phyloP scores from a whole-genome alignment of 1,140 invertebrate species.

The Augochlora pura region DNA sequence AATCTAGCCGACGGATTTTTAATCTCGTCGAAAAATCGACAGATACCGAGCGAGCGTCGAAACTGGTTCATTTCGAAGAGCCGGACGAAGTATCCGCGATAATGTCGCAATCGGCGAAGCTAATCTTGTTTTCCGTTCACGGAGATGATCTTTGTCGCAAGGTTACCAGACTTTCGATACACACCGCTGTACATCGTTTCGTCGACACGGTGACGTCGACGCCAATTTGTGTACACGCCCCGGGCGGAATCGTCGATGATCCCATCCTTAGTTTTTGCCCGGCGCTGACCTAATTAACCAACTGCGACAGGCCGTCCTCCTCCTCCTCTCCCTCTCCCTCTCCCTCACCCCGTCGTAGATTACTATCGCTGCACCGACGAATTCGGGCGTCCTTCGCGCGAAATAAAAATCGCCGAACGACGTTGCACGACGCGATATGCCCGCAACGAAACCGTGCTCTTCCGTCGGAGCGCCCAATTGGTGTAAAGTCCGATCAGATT shows the following conservation, averaged over 20 bases:
- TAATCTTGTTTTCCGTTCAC: conserved; percentile 47
- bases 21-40: background rate
- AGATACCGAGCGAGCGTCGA: background rate
- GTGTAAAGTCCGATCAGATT: conserved; percentile 52
- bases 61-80: background rate
- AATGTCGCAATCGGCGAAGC: conserved; percentile 12
- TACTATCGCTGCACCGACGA: conserved; percentile 24
- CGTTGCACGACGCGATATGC: background rate
- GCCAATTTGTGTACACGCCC: conserved; percentile 19
- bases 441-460: background rate
- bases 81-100: background rate
- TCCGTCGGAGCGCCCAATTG: conserved; percentile 25
- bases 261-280: conserved; percentile 40
- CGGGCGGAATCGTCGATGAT: conserved; percentile 19
- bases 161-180: conserved; percentile 19
- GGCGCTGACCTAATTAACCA: conserved; percentile 53
- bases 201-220: conserved; percentile 46
- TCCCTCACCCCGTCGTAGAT: conserved; percentile 25
- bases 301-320: conserved; percentile 36
- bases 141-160: conserved; percentile 17
- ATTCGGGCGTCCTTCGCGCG: background rate
- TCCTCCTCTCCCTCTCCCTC: too few relatives aligned
- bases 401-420: conserved; percentile 29
- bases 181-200: conserved; percentile 27
- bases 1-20: too few relatives aligned